Conservation (phyloP, 2,888 invertebrate genomes). For the Therioaphis trifolii region DNA sequence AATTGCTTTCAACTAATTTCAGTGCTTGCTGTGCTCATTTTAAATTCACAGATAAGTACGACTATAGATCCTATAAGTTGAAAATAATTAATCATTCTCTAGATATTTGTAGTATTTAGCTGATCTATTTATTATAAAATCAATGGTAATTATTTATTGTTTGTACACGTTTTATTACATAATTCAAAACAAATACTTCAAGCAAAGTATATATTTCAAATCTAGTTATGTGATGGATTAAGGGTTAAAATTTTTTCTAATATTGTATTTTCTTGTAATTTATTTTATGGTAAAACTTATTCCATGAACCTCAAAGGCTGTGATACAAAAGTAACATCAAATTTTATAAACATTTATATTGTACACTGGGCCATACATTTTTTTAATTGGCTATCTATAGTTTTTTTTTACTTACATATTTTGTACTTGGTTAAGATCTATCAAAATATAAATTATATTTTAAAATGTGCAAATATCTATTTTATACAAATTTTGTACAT, state of each 20-base stretch:
- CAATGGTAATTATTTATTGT: not conserved
- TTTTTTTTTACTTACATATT: not conserved
- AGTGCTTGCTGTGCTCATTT: too few relatives aligned
- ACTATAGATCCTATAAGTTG: too few relatives aligned
- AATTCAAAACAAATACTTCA: not conserved
- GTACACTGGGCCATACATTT: not conserved
- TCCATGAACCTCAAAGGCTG: conserved; percentile 25
- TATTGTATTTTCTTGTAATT: not conserved
- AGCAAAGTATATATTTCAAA: conserved; percentile 9
- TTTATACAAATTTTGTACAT: conserved; percentile 1
- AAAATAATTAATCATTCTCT: too few relatives aligned
- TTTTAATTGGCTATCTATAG: conserved; percentile 8
- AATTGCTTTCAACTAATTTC: too few relatives aligned
- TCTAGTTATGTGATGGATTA: not conserved
- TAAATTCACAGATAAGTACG: too few relatives aligned
- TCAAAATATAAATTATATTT: not conserved
- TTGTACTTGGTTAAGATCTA: conserved; percentile 21
- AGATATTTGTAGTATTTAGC: too few relatives aligned
- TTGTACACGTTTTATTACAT: not conserved
- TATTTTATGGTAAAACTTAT: not conserved
- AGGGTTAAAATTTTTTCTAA: not conserved
- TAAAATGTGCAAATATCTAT: not conserved
- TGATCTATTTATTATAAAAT: too few relatives aligned
- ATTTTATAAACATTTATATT: conserved; percentile 1
- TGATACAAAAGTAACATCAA: conserved; percentile 37